Evolutionary conservation across 2,888 invertebrate genomes (phyloP).

Genomic region (Unio pictorum): DNA sequence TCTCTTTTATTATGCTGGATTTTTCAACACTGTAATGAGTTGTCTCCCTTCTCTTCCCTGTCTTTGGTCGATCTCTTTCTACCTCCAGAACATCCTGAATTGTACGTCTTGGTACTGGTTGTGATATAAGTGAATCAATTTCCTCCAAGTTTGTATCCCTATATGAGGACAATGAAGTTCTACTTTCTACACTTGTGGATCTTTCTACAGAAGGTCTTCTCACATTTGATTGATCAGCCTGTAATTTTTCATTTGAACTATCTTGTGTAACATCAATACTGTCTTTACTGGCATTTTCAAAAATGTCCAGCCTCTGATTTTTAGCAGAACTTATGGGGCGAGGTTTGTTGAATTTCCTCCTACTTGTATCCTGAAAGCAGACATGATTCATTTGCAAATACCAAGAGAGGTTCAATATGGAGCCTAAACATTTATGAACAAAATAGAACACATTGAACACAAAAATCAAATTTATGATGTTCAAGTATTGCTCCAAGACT

Average conservation of each 20-base stretch:
- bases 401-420: background rate
- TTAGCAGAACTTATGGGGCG: conserved; percentile 36
- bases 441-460: background rate
- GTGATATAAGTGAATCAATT: conserved; percentile 31
- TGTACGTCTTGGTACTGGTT: conserved; percentile 3
- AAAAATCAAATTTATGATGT: background rate
- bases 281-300: conserved; percentile 30
- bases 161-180: conserved; percentile 3
- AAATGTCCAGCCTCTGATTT: conserved; percentile 35
- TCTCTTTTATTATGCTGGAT: conserved; percentile 39
- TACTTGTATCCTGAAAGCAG: conserved; percentile 31
- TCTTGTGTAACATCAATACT: conserved; percentile 8
- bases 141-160: conserved; percentile 23
- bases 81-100: conserved; percentile 46
- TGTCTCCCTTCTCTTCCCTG: conserved; percentile 25
- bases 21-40: conserved; percentile 46
- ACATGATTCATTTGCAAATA: background rate
- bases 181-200: too few relatives aligned
- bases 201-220: too few relatives aligned
- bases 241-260: conserved; percentile 17
- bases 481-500: too few relatives aligned
- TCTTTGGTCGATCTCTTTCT: conserved; percentile 19
- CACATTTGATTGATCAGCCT: too few relatives aligned
- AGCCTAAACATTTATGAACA: too few relatives aligned
- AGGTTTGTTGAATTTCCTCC: conserved; percentile 44